Conservation (phyloP, 2,888 invertebrate genomes). For the Acanthosepion esculentum region DNA sequence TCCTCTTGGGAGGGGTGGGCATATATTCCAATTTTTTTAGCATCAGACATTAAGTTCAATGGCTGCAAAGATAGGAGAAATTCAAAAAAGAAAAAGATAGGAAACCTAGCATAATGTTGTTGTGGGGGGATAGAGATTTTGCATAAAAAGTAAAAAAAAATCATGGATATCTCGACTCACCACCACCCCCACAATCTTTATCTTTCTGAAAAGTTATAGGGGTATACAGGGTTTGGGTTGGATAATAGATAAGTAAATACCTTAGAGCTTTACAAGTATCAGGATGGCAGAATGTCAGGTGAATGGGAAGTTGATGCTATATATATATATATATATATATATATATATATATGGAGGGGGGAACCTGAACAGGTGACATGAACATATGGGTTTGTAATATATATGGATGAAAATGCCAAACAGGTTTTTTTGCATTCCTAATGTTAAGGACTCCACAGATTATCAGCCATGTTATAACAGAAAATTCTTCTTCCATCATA, state of each 20-base stretch:
- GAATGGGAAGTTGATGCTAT: background rate
- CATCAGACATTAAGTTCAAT: no score
- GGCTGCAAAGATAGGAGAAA: background rate
- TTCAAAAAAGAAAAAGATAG: background rate
- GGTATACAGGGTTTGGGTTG: background rate
- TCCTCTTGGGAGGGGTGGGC: no score
- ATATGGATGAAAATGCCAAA: background rate
- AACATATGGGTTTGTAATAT: background rate
- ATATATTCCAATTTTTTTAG: no score
- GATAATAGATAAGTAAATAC: background rate
- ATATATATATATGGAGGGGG: no score
- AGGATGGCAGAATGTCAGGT: background rate
- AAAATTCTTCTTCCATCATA: background rate
- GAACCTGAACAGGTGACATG: conserved; percentile 21
- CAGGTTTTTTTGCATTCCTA: background rate
- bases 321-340: background rate
- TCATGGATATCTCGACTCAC: background rate
- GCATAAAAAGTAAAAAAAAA: background rate
- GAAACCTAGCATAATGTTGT: no score
- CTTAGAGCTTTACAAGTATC: background rate
- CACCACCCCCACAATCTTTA: background rate
- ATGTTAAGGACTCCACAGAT: background rate
- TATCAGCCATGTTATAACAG: background rate
- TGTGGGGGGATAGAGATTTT: background rate
- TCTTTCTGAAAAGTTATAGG: background rate